A percentile compares a stretch with the other conserved stretches of the same genome.
Evolutionary conservation across 2,113 vertebrate species (phyloP).

Genomic region (Caloenas nicobarica): DNA sequence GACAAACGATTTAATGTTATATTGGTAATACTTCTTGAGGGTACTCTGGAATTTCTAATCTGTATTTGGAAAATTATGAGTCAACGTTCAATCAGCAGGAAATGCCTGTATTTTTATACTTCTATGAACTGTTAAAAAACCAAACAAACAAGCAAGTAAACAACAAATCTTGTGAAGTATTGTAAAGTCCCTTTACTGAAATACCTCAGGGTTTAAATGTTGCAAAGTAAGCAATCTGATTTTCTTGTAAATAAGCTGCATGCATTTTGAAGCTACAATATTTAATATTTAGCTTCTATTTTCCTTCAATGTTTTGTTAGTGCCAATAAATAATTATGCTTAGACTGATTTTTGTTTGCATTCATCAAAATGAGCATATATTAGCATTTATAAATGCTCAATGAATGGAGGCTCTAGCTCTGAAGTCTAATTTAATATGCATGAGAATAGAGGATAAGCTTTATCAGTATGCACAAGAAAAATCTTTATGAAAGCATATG

Average conservation of each 20-base stretch:
- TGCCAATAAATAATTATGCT: slow-evolving; percentile 50
- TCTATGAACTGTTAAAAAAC: background rate
- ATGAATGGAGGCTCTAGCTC: slow-evolving; percentile 48
- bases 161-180: background rate
- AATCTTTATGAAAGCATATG: slow-evolving; percentile 25
- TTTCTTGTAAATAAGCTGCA: slow-evolving; percentile 33
- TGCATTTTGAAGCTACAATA: background rate
- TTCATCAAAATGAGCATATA: slow-evolving; percentile 63
- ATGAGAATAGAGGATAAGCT: slow-evolving; percentile 42
- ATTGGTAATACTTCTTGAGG: background rate
- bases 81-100: slow-evolving; percentile 23
- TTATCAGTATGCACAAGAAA: slow-evolving; percentile 52
- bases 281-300: slow-evolving; percentile 47
- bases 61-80: slow-evolving; percentile 9
- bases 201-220: background rate
- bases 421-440: slow-evolving; percentile 54
- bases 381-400: slow-evolving; percentile 63
- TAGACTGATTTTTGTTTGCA: slow-evolving; percentile 59
- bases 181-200: background rate
- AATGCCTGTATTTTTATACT: slow-evolving; percentile 6
- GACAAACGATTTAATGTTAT: background rate
- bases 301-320: slow-evolving; percentile 40
- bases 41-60: background rate
- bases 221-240: background rate
- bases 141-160: background rate